Evolutionary conservation across 2,797 vertebrate species (phyloP), one percentile per base, ranked within the genome.

Genomic region (Geotrypetes seraphini): DNA sequence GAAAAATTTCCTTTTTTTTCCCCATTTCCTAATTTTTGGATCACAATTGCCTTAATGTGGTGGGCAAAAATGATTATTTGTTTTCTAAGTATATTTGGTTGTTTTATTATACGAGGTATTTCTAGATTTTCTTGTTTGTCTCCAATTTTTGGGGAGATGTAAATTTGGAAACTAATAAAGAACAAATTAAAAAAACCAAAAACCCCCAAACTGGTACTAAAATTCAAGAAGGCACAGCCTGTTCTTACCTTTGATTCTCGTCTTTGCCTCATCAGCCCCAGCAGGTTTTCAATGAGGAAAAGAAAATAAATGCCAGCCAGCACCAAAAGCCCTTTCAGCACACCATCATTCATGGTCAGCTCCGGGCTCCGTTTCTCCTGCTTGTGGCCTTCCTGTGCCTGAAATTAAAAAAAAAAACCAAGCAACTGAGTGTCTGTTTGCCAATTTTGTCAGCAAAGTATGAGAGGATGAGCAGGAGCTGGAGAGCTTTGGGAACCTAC

Each of bases 241-340:
- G n/a, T 34, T 59, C 62, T 75, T 57, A 74, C 76, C 45, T 45
- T 35, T 1, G 39, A 33, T n/a, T 53, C 52, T 31, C 63, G 47
- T 23, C 17, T 41, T 6, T 20, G 51, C 29, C 36, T 71, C 43
- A 71, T 53, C 19, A 70, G 25, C 18, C 73, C 69, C 26, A 90
- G 52, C 3, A 68, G 17, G 27, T 79, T 82, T 60, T 90, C 86
- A 31, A 83, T 39, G 23, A 78, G 11, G 47, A 88, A 87, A 18
- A 90, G 73, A 23, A 81, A 40, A 57, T 86, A 86, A 43, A 87
- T 63, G 2, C 86, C 87, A 1, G 65, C 82, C 6, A 90, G 63
- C 23, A 74, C 72, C 1, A 69, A 60, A 31, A 85, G 44, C 12
- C 83, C 85, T 46, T 79, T 81, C 36, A 71, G 57, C 33, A 81